Percentiles rank a stretch among this genome's conserved stretches.
Conservation (phyloP, 2,797 vertebrate genomes). For the Craterocephalus amniculus region DNA sequence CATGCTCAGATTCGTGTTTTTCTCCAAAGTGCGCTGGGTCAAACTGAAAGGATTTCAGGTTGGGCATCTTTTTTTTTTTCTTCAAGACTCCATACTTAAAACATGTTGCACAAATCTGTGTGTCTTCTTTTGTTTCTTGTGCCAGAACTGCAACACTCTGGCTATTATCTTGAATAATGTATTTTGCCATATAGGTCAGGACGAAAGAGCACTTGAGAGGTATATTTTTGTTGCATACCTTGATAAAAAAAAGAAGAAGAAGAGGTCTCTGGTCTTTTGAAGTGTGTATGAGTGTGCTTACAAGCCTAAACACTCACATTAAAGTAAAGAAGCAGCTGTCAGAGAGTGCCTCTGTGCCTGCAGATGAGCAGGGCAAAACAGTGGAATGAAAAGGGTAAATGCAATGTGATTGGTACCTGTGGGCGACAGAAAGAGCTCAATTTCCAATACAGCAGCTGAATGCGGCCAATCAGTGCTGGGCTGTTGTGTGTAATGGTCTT, state of each 20-base stretch:
- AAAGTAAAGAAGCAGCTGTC: slow-evolving; percentile 36
- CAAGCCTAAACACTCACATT: slow-evolving; percentile 23
- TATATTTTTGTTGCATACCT: slow-evolving; percentile 17
- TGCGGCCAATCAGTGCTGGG: slow-evolving; percentile 79
- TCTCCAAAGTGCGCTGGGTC: slow-evolving; percentile 52
- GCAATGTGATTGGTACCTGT: slow-evolving; percentile 82
- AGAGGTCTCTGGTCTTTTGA: slow-evolving; percentile 1
- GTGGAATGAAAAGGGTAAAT: slow-evolving; percentile 73
- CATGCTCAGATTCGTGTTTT: slow-evolving; percentile 56
- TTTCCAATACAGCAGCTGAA: slow-evolving; percentile 82
- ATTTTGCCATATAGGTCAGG: slow-evolving; percentile 15
- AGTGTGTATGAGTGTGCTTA: slow-evolving; percentile 16
- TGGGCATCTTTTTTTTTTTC: slow-evolving; percentile 16
- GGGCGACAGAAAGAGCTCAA: slow-evolving; percentile 78
- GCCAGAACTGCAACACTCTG: slow-evolving; percentile 14
- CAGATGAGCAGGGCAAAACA: slow-evolving; percentile 53
- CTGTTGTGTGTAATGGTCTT: slow-evolving; percentile 79
- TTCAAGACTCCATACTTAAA: slow-evolving; percentile 35
- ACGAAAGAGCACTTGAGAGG: slow-evolving; percentile 14
- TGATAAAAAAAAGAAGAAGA: slow-evolving; percentile 14
- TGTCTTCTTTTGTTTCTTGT: slow-evolving; percentile 22
- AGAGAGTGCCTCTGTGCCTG: slow-evolving; percentile 31
- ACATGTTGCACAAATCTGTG: slow-evolving; percentile 21
- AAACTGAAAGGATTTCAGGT: slow-evolving; percentile 49
- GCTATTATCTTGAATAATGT: slow-evolving; percentile 13